These are phyloP conservation scores for Mirza zaza DNA, from an alignment of 2,113 vertebrate species.

Conservation along the genomic window DNA sequence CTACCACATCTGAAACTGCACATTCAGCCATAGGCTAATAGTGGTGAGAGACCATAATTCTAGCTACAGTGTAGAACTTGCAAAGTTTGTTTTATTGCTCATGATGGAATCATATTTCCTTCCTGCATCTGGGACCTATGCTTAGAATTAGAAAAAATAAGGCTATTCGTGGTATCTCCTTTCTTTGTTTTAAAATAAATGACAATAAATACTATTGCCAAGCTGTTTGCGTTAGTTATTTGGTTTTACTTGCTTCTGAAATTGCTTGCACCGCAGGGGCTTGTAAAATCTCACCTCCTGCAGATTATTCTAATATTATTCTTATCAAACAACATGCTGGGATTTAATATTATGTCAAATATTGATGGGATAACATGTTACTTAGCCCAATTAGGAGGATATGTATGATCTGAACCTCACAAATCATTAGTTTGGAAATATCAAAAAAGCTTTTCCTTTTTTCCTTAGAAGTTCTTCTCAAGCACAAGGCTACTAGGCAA, in stretches of 20 bases:
- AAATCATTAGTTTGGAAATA: background rate
- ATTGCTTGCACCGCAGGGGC: background rate
- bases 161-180: background rate
- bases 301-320: background rate
- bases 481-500: background rate
- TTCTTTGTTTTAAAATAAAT: constrained; percentile 53
- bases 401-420: background rate
- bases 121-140: background rate
- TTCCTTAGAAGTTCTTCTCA: background rate
- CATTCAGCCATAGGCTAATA: background rate
- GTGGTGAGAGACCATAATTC: background rate
- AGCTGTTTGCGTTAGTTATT: constrained; percentile 13
- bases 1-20: background rate
- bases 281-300: background rate
- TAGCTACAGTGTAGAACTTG: background rate
- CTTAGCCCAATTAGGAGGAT: background rate
- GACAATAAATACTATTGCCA: constrained; percentile 29
- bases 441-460: background rate
- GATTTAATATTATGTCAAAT: background rate
- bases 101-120: constrained; percentile 24
- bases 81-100: constrained; percentile 38
- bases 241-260: constrained; percentile 40
- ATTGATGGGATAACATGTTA: background rate
- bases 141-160: constrained; percentile 46
- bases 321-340: background rate